Conservation (phyloP, 2,888 invertebrate genomes). For the Odontocolon sp. region DNA sequence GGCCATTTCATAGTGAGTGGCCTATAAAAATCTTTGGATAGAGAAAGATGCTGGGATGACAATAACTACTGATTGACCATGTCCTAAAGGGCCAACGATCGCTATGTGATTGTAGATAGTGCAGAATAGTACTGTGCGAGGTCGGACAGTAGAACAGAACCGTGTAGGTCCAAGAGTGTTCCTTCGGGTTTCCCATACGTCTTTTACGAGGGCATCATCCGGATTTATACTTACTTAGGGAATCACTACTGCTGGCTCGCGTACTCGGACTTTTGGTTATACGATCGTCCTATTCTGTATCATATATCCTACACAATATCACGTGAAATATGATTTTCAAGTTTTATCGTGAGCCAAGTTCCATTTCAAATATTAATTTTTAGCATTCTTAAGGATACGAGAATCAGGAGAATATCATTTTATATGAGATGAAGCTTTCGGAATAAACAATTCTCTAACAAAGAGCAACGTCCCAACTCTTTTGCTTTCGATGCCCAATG, state of each 20-base stretch:
- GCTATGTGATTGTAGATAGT: conserved; percentile 23
- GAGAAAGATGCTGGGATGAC: too few relatives aligned
- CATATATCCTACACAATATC: neutral
- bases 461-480: too few relatives aligned
- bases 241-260: conserved; percentile 69
- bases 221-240: conserved; percentile 79
- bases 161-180: conserved; percentile 41
- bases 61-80: too few relatives aligned
- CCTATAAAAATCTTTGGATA: too few relatives aligned
- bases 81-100: too few relatives aligned
- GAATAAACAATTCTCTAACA: too few relatives aligned
- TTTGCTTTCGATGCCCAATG: too few relatives aligned
- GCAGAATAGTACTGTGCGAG: conserved; percentile 11
- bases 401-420: too few relatives aligned
- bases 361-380: conserved; percentile 53
- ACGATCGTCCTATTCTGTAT: conserved; percentile 8
- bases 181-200: conserved; percentile 49
- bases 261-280: conserved; percentile 53
- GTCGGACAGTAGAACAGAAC: conserved; percentile 46
- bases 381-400: neutral
- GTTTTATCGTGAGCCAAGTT: conserved; percentile 39
- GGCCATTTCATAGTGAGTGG: too few relatives aligned
- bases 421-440: too few relatives aligned
- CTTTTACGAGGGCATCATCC: conserved; percentile 79
- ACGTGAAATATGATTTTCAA: conserved; percentile 37